Percentiles rank a stretch among this genome's conserved stretches.
Conservation (phyloP, 2,113 vertebrate genomes). For the Scolopax mira region DNA sequence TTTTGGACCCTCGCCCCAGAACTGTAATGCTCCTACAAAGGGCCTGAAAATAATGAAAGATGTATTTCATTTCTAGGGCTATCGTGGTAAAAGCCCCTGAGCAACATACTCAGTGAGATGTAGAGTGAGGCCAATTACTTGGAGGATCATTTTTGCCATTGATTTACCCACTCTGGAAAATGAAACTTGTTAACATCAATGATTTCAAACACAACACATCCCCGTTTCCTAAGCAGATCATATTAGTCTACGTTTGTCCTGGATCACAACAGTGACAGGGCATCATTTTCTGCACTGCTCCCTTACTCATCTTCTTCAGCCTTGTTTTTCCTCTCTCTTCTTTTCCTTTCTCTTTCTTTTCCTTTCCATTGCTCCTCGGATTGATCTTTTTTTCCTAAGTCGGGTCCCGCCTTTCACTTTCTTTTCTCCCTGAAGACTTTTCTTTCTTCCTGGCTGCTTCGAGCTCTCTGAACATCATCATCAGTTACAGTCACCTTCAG, state of each 20-base stretch:
- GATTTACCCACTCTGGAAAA: background rate
- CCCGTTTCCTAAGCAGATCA: background rate
- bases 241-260: background rate
- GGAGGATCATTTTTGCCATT: background rate
- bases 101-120: background rate
- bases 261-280: background rate
- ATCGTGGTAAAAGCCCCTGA: background rate
- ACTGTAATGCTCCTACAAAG: background rate
- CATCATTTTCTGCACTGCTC: background rate
- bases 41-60: background rate
- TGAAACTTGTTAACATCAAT: background rate
- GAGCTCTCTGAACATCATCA: background rate
- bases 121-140: background rate
- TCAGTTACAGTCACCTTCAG: background rate
- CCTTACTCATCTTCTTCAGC: background rate
- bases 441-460: background rate
- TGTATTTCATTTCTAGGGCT: background rate
- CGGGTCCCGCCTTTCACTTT: background rate
- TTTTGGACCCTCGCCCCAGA: background rate
- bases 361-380: background rate
- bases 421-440: background rate
- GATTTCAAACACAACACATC: background rate
- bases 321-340: background rate
- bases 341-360: too few species aligned
- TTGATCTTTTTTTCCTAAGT: background rate